Evolutionary conservation across 2,888 invertebrate species (phyloP), one percentile per base, ranked within the genome.

Genomic region (Nipponacmea schrenckii): DNA sequence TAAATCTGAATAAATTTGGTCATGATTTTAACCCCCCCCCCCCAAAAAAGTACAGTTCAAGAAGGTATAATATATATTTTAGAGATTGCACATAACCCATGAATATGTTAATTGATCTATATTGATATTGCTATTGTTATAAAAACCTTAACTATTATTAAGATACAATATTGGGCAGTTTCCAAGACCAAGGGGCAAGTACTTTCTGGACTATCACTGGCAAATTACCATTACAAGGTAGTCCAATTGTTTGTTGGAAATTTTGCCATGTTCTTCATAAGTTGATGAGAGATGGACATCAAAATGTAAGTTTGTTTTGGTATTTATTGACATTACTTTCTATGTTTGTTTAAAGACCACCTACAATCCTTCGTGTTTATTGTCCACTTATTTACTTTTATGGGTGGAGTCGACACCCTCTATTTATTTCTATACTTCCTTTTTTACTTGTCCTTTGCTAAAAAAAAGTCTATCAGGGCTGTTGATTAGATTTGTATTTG

Each of bases 231-330:
- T 90, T 96, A 1, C 94, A 96, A 90, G 97, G 96, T 83, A 95
- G 97, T 91, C 93, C 96, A 76, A 97, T 99, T 83, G 94, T 97
- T 66, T 96, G 97, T 44, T 99, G 99, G 99, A 99, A 99, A 91
- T 97, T 98, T 90, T 98, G 97, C 86, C 96, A 99, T 91, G 95
- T 98, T 78, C 91, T 98, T 27, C 99, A 99, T 90, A 98, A 98
- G 82, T 91, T 99, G 69, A 91, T 98, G 75, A 92, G 98, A 20
- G 98, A 99, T 90, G 98, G 98, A 0, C 97, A 98, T 89, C 93
- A 93, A 20, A 92, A 94, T 84, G 94, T 95, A 71, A 84, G 84
- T 80, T 45, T 39, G 20, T 46, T 27, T 56, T 56, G 39, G n/a
- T 27, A 27, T 26, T 64, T n/a, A 44, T 45, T 44, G n/a, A n/a